These are phyloP conservation scores for Blomia tropicalis DNA, from an alignment of 2,888 invertebrate genomes.

Conservation along the genomic window DNA sequence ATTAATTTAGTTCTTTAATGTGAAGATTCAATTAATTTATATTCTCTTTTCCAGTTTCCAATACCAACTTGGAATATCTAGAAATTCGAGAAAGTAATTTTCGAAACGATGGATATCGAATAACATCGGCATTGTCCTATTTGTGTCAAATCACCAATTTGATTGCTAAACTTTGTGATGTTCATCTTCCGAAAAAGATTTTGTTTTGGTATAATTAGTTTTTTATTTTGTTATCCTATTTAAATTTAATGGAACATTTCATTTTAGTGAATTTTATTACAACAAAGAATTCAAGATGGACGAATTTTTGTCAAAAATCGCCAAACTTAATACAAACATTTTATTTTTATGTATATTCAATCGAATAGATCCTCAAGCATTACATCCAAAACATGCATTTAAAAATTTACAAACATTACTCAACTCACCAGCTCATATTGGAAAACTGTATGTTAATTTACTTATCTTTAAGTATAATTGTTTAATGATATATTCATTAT, in stretches of 20 bases:
- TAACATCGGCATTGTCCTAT: constrained; percentile 64
- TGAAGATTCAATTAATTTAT: neutral
- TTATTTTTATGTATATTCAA: constrained; percentile 61
- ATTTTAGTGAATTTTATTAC: constrained; percentile 59
- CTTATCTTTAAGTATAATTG: neutral
- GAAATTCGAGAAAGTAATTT: constrained; percentile 32
- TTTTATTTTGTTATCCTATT: constrained; percentile 20
- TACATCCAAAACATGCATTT: constrained; percentile 53
- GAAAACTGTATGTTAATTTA: neutral
- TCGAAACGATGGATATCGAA: constrained; percentile 53
- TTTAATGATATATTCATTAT: neutral
- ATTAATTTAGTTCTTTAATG: neutral
- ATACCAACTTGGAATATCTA: constrained; percentile 15
- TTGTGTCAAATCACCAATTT: constrained; percentile 67
- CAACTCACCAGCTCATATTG: neutral
- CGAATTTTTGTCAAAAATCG: constrained; percentile 55
- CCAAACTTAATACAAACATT: constrained; percentile 61
- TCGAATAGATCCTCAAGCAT: constrained; percentile 47
- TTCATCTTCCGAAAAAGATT: constrained; percentile 51
- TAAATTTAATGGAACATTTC: neutral
- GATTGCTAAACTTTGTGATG: constrained; percentile 64
- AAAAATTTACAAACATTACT: constrained; percentile 44
- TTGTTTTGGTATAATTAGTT: constrained; percentile 16
- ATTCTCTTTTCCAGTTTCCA: neutral
- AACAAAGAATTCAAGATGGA: constrained; percentile 52